Conservation (phyloP, 2,888 invertebrate genomes). For the Eurytoma adleriae region DNA sequence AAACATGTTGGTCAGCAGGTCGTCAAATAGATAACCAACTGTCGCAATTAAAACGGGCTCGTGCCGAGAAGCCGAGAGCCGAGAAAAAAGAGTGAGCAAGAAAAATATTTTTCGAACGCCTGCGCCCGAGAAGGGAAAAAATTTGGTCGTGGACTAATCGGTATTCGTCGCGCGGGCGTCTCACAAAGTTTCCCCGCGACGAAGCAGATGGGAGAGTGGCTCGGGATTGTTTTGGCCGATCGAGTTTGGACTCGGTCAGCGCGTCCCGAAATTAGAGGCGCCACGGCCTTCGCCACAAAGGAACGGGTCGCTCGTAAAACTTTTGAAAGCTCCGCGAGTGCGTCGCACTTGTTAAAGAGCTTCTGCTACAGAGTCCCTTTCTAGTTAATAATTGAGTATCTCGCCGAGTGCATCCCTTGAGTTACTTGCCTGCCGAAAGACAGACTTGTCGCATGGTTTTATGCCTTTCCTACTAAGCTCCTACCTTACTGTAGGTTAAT, state of each 20-base stretch:
- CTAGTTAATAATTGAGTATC: slow-evolving; percentile 5
- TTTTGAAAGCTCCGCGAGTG: slow-evolving; percentile 38
- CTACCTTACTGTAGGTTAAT: no score
- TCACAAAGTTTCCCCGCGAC: no score
- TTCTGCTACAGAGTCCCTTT: neutral
- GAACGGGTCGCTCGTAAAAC: slow-evolving; percentile 19
- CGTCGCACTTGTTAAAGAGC: slow-evolving; percentile 42
- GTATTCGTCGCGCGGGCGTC: no score
- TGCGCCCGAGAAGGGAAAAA: neutral
- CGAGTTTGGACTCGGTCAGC: slow-evolving; percentile 53
- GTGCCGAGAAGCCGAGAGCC: no score
- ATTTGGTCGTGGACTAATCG: no score
- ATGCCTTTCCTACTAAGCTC: no score
- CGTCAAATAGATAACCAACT: slow-evolving; percentile 2
- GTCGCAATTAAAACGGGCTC: neutral
- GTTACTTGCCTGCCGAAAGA: neutral
- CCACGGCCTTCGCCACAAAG: slow-evolving; percentile 6
- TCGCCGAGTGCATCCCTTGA: neutral
- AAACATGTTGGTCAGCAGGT: slow-evolving; percentile 62
- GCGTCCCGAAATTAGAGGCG: slow-evolving; percentile 36
- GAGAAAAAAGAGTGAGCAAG: neutral
- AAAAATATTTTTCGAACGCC: neutral
- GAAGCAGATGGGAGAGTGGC: slow-evolving; percentile 23
- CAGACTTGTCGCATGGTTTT: neutral
- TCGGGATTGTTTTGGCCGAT: slow-evolving; percentile 55